Percentiles rank a stretch among this genome's conserved stretches.
These are phyloP conservation scores for Atractosteus spatula DNA, from an alignment of 2,113 vertebrate species.

Conservation along the genomic window DNA sequence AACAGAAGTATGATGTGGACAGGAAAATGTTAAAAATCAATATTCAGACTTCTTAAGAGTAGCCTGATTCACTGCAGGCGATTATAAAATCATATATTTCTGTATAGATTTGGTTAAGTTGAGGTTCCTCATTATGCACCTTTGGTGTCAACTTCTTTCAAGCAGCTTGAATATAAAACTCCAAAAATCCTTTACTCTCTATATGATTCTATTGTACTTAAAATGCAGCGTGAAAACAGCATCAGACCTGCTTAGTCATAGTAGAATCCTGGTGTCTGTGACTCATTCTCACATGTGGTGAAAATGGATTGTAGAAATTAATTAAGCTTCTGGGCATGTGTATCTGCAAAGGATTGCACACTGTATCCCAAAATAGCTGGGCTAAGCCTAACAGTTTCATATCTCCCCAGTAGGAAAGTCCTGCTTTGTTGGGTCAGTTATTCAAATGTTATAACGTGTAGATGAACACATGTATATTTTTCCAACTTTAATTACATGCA, in stretches of 20 bases:
- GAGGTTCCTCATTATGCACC: not conserved
- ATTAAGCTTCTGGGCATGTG: not conserved
- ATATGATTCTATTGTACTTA: not conserved
- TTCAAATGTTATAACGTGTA: not conserved
- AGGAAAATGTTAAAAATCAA: no score
- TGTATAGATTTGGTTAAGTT: conserved; percentile 7
- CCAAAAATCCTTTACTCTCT: no score
- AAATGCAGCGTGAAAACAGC: not conserved
- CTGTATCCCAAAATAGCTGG: not conserved
- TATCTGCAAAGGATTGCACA: not conserved
- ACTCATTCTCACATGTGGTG: not conserved
- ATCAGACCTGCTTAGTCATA: not conserved
- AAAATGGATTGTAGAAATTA: not conserved
- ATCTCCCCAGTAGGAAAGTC: not conserved
- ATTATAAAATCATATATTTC: no score
- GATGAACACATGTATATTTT: not conserved
- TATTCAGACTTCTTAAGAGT: no score
- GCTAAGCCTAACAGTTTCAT: not conserved
- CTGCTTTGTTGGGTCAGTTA: not conserved
- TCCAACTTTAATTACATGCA: no score
- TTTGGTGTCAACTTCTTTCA: no score
- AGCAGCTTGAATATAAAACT: no score
- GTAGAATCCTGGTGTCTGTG: not conserved
- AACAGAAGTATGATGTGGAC: no score
- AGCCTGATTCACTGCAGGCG: no score